Evolutionary conservation across 2,113 vertebrate species (phyloP), one percentile per base, ranked within the genome.

Genomic region (Microcebus ravelobensis): DNA sequence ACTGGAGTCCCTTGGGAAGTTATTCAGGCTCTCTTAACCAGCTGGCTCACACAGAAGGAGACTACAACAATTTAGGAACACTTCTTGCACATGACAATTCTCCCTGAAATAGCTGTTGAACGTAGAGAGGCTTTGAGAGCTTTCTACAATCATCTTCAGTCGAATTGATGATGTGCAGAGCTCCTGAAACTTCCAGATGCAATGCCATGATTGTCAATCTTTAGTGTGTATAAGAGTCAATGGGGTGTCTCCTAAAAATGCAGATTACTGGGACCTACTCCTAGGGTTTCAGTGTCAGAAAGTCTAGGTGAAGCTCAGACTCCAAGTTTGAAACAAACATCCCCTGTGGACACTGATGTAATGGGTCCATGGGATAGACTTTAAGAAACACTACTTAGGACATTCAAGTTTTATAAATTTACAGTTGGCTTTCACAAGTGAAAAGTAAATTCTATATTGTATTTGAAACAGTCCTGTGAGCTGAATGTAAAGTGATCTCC

Each of bases 21-120:
- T 71, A 97, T 90, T 94, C 70, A 85, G 85, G 42, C 68, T 96
- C n/a, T 92, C 68, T 90, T 96, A 92, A 92, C 74, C 65, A 97
- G 92, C 70, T 95, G 96, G 92, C 50, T 95, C 80, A 87, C 94
- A 77, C 63, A 67, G 92, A 97, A 82, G 92, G 87, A 96, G 95
- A 79, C 52, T 20, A 23, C 68, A 71, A 90, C 55, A 90, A 94
- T 94, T 90, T 96, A n/a, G 23, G 80, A 93, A 81, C 50, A 93
- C 55, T 91, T 82, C 48, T 52, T 86, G 79, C 34, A 82, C 31
- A 65, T 94, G 71, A 82, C 34, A 52, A 48, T 85, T 93, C 80
- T 86, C 80, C 71, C 80, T 73, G 84, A 97, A 97, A 93, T 85
- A 94, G 95, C 74, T 85, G 84, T 67, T 74, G 87, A 85, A 74